Percentiles rank a stretch among this genome's conserved stretches.
Conservation (phyloP, 1,140 invertebrate species). For the Brachionus calyciflorus region DNA sequence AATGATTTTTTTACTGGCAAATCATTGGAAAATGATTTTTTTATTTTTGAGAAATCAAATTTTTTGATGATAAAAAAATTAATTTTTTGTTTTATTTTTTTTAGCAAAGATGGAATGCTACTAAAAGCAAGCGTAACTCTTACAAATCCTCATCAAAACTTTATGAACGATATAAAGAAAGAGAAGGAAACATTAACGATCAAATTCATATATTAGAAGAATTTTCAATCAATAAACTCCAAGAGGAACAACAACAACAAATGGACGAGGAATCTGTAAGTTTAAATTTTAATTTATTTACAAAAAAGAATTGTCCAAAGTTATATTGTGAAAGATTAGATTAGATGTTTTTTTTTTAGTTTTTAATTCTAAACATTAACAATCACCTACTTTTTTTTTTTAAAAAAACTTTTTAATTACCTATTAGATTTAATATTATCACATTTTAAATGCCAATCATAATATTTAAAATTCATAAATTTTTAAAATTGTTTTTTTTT, state of each 20-base stretch:
- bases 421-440: too few species aligned
- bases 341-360: too few species aligned
- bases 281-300: neutral
- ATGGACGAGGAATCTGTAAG: constrained; percentile 22
- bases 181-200: constrained; percentile 5
- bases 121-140: constrained; percentile 10
- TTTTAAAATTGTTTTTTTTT: neutral
- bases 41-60: too few species aligned
- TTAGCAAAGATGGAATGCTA: constrained; percentile 45
- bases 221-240: constrained; percentile 21
- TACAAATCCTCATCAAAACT: constrained; percentile 15
- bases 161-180: constrained; percentile 19
- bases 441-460: too few species aligned
- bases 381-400: too few species aligned
- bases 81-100: neutral
- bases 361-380: too few species aligned
- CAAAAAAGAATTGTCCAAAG: neutral
- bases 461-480: neutral
- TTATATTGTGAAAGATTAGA: constrained; percentile 24
- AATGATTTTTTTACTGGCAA: too few species aligned
- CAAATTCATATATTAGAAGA: constrained; percentile 45
- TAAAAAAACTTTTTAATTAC: too few species aligned
- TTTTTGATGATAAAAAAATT: too few species aligned
- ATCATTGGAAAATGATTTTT: too few species aligned
- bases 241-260: constrained; percentile 9